Evolutionary conservation across 37 sponge, comb jelly and placozoan species (phyloP), one percentile per base, ranked within the genome.

Genomic region (Ephydatia muelleri): DNA sequence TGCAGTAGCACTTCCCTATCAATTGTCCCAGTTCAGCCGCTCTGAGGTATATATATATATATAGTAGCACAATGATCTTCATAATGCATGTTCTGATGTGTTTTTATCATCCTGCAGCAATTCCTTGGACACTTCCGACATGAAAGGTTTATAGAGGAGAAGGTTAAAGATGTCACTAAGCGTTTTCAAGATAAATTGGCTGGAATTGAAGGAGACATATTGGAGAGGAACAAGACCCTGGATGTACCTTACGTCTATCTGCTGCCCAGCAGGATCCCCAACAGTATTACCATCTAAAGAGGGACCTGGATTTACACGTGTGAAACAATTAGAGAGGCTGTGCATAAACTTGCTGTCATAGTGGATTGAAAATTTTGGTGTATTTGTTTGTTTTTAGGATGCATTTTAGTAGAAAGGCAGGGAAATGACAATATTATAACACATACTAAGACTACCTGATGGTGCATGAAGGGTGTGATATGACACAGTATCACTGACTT

Each of bases 161-260:
- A 49, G 0, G 79, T 30, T 26, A 16, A 78, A 33, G 12, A 25
- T n/a, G 11, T n/a, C 6, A 27, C 64, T 70, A 38, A 34, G 9
- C 0, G 37, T 16, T 91, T 91, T 28, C 28, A 31, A 34, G 27
- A 36, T 11, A 33, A 66, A 25, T 49, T 91, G 80, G 65, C 78
- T 5, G 34, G 36, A 26, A 48, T 91, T 28, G 57, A 73, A 5
- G 68, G 47, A 26, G 48, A 75, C 3, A 72, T 91, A 21, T 26
- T 23, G 38, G 77, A 82, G 29, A 81, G 87, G 40, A 91, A 91
- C 72, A 43, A 85, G 27, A 22, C 30, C n/a, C 38, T 91, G 67
- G 91, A 86, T 19, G 47, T 91, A 0, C 91, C 91, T 16, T 91
- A 91, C 75, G 43, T 28, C 21, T 91, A 86, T 66, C 32, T 86